Conservation (phyloP, 1,140 invertebrate species). For the Ptiloglossa arizonensis region DNA sequence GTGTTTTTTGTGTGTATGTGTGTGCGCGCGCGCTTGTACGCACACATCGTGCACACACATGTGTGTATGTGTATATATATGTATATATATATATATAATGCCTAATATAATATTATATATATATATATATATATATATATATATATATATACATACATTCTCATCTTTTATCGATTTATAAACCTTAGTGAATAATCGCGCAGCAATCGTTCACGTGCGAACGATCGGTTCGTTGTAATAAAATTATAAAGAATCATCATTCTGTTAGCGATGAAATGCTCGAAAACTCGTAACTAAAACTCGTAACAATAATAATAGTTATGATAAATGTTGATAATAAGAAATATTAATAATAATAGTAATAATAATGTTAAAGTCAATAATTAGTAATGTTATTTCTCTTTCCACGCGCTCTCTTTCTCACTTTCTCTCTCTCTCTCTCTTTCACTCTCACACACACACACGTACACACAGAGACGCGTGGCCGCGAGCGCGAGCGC, state of each 20-base stretch:
- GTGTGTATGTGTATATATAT: background rate
- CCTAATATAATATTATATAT: no score
- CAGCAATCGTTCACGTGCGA: background rate
- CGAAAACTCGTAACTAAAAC: slow-evolving; percentile 38
- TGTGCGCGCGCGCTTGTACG: no score
- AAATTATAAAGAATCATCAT: slow-evolving; percentile 13
- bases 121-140: slow-evolving; percentile 1
- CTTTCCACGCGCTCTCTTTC: slow-evolving; percentile 22
- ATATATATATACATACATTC: slow-evolving; percentile 15
- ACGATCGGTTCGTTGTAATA: slow-evolving; percentile 1
- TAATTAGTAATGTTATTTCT: slow-evolving; percentile 50
- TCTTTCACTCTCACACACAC: slow-evolving; percentile 8
- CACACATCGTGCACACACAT: no score
- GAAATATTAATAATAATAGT: slow-evolving; percentile 26
- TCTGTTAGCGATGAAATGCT: slow-evolving; percentile 14
- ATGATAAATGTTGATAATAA: slow-evolving; percentile 37
- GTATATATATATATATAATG: background rate
- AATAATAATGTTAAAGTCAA: slow-evolving; percentile 55
- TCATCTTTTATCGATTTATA: slow-evolving; percentile 4
- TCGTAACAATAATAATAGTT: slow-evolving; percentile 42
- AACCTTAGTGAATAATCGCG: slow-evolving; percentile 7
- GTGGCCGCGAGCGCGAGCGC: no score
- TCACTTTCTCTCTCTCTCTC: slow-evolving; percentile 1
- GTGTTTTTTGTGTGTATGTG: no score
- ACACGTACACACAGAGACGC: no score